phyloP scores from a whole-genome alignment of 2,797 vertebrate species.

The Bufotes viridis region DNA sequence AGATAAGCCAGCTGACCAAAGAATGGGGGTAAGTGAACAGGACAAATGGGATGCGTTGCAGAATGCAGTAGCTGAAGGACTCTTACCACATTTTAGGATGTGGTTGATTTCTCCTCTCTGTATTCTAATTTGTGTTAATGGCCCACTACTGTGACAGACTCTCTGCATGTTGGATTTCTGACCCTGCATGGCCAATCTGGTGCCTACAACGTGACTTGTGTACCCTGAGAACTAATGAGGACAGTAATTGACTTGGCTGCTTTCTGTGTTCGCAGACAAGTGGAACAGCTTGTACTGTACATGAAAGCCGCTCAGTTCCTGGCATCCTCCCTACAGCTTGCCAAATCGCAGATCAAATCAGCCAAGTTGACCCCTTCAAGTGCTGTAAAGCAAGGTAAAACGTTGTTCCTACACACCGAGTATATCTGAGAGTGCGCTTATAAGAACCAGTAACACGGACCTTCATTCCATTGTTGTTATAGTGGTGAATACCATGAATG shows the following conservation, averaged over 20 bases:
- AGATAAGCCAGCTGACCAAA: constrained; percentile 96
- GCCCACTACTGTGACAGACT: not conserved
- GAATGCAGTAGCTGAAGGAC: not conserved
- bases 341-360: constrained; percentile 95
- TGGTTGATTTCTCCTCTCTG: not conserved
- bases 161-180: not conserved
- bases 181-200: not conserved
- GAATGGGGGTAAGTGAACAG: constrained; percentile 89
- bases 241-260: constrained; percentile 20
- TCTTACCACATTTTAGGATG: not conserved
- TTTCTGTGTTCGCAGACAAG: constrained; percentile 77
- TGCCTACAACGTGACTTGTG: constrained; percentile 11
- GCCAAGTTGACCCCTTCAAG: constrained; percentile 92
- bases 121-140: not conserved
- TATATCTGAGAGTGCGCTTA: not conserved
- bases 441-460: not conserved
- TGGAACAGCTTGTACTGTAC: constrained; percentile 94
- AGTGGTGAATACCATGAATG: constrained; percentile 96
- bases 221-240: not conserved
- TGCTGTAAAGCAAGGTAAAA: constrained; percentile 92
- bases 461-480: constrained; percentile 53
- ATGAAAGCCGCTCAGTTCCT: constrained; percentile 96
- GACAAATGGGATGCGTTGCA: not conserved
- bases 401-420: not conserved
- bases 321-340: constrained; percentile 92